These are phyloP conservation scores for Amazona finschi DNA, from an alignment of 2,797 vertebrate genomes.

Conservation along the genomic window DNA sequence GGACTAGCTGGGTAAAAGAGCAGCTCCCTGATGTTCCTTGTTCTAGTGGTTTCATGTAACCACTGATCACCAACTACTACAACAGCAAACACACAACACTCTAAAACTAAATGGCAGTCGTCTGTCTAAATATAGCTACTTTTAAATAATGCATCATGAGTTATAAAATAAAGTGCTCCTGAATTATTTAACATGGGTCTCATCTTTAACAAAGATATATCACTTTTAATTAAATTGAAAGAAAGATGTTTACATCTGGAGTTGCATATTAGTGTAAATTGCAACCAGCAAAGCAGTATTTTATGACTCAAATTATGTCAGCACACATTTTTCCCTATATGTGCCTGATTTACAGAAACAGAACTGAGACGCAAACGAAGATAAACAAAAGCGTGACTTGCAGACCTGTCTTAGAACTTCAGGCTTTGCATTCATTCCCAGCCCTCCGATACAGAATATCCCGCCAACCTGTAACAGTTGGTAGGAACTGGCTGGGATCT, in stretches of 20 bases:
- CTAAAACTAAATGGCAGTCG: conserved; percentile 66
- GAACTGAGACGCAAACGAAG: conserved; percentile 48
- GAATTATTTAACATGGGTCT: conserved; percentile 84
- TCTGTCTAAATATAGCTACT: conserved; percentile 80
- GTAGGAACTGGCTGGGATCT: background rate
- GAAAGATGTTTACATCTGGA: background rate
- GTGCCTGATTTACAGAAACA: conserved; percentile 70
- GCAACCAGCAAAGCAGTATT: conserved; percentile 46
- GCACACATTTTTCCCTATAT: conserved; percentile 64
- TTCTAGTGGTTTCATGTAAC: conserved; percentile 63
- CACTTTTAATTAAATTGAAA: conserved; percentile 67
- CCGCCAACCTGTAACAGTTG: background rate
- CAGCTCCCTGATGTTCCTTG: conserved; percentile 45
- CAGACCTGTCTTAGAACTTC: background rate
- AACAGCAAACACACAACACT: conserved; percentile 66
- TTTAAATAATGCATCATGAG: conserved; percentile 81
- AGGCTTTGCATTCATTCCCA: background rate
- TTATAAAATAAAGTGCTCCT: conserved; percentile 76
- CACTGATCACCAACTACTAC: conserved; percentile 72
- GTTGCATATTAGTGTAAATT: background rate
- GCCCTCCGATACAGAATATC: background rate
- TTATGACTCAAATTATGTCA: conserved; percentile 18
- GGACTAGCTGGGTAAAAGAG: conserved; percentile 45
- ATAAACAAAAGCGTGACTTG: background rate
- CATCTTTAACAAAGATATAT: conserved; percentile 76